Base-by-base conservation (phyloP, 2,888 invertebrate species). In the Cancer borealis region DNA sequence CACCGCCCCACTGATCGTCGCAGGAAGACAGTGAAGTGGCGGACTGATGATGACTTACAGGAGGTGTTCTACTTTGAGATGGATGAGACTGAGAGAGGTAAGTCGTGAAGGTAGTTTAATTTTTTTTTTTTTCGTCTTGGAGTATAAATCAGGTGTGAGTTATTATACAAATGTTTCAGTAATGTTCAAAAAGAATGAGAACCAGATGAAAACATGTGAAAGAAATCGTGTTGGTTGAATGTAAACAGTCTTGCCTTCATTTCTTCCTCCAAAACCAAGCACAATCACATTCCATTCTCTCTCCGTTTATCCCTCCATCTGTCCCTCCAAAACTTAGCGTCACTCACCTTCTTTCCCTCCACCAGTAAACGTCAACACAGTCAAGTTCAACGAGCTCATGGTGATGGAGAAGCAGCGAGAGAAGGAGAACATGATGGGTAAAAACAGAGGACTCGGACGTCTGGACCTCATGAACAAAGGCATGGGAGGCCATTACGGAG, bases 41-140 rank as follows among this genome's bases (percentile, higher is more conserved):
- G 98, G 96, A 97, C 98, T 4, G 98, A 99, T 95, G 97, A 97
- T 8, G 97, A 98, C 96, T 97, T 99, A 60, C 98, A 98, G 96
- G 98, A 98, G 96, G 97, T 98, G 94, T 98, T 98, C 96, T 99
- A 98, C 97, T 99, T 99, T 96, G 99, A 99, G 96, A 97, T 99
- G 96, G 99, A 99, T 96, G 99, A 99, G 97, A 99, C 98, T 26
- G 99, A 99, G 97, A 97, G 99, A 96, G 96, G 96, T 94, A 30
- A 17, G 60, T 14, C 17, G 60, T 66, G 60, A 17, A 17, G 60
- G 60, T 66, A 10, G 54, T 91, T 30, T 91, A 3, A 60, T 17
- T 66, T 17, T 91, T 8, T 30, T 30, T 91, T 30, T 66, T 14
- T 91, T 30, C 30, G 60, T 91, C 17, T 91, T 30, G 54, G 26